These are phyloP conservation scores for Acleris cristana DNA, from an alignment of 2,888 invertebrate species.

Conservation along the genomic window DNA sequence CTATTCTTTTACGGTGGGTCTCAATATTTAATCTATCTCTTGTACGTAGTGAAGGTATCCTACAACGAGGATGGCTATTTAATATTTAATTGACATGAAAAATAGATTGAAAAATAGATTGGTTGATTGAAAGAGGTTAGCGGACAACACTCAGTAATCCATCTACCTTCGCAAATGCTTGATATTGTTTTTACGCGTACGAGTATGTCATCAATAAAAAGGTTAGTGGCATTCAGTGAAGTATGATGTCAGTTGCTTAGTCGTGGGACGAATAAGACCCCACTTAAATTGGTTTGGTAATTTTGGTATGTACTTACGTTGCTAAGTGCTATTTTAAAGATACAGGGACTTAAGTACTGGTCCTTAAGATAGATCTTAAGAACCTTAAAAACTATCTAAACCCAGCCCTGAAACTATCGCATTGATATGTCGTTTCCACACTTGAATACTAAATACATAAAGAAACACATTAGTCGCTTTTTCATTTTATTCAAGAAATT, in stretches of 20 bases:
- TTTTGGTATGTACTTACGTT: slow-evolving; percentile 3
- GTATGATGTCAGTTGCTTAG: slow-evolving; percentile 32
- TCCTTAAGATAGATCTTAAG: not conserved
- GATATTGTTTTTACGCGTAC: slow-evolving; percentile 12
- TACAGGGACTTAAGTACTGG: not conserved
- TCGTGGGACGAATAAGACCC: slow-evolving; percentile 11
- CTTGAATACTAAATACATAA: no score
- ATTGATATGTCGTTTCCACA: no score
- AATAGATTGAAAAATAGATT: no score
- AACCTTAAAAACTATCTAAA: no score
- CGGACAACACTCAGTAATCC: not conserved
- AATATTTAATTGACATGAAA: no score
- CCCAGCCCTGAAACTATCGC: no score
- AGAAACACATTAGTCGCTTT: no score
- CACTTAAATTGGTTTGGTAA: slow-evolving; percentile 13
- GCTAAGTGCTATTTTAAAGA: not conserved
- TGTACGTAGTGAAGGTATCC: no score
- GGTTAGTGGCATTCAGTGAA: slow-evolving; percentile 1
- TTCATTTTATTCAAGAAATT: no score
- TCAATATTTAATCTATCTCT: not conserved
- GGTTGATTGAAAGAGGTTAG: no score
- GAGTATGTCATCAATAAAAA: slow-evolving; percentile 17
- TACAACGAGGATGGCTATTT: no score
- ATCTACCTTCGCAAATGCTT: slow-evolving; percentile 6
- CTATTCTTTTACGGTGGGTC: not conserved